Percentiles rank a stretch among this genome's conserved stretches.
phyloP scores from a whole-genome alignment of 2,797 vertebrate species.

The Acipenser oxyrinchus region DNA sequence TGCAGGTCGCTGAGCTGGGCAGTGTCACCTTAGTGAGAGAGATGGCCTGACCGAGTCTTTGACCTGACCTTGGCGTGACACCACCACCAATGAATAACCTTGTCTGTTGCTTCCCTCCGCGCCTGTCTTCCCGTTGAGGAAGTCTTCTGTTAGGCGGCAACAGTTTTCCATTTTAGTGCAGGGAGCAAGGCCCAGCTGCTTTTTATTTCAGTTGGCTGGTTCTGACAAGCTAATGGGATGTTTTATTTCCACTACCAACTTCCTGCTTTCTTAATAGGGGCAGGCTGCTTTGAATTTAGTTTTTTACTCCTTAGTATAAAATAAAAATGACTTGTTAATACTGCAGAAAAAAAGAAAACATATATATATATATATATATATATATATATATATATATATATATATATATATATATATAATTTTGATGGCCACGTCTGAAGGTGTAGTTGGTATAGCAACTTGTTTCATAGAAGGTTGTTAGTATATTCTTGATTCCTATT shows the following conservation, averaged over 20 bases:
- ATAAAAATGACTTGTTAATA: too few species aligned
- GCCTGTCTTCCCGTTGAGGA: constrained; percentile 44
- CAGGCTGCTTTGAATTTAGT: not conserved
- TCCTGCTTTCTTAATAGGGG: constrained; percentile 43
- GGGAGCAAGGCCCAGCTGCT: constrained; percentile 47
- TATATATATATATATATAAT: too few species aligned
- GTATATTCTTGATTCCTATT: too few species aligned
- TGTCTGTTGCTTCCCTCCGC: constrained; percentile 45
- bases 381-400: too few species aligned
- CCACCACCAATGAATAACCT: constrained; percentile 38
- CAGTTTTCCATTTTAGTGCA: constrained; percentile 28
- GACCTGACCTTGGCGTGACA: constrained; percentile 42
- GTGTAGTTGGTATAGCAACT: too few species aligned
- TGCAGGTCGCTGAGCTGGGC: constrained; percentile 22
- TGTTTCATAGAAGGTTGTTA: too few species aligned
- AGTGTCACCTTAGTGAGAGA: constrained; percentile 43
- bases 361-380: too few species aligned
- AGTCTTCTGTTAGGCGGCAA: constrained; percentile 33
- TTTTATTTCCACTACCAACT: constrained; percentile 64
- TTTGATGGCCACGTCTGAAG: too few species aligned
- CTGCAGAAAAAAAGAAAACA: too few species aligned
- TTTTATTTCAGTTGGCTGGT: constrained; percentile 65
- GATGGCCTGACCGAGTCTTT: constrained; percentile 39
- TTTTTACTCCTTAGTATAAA: too few species aligned
- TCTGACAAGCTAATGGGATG: constrained; percentile 60